Base-by-base conservation (phyloP, 1,140 invertebrate species). In the Batillaria attramentaria region DNA sequence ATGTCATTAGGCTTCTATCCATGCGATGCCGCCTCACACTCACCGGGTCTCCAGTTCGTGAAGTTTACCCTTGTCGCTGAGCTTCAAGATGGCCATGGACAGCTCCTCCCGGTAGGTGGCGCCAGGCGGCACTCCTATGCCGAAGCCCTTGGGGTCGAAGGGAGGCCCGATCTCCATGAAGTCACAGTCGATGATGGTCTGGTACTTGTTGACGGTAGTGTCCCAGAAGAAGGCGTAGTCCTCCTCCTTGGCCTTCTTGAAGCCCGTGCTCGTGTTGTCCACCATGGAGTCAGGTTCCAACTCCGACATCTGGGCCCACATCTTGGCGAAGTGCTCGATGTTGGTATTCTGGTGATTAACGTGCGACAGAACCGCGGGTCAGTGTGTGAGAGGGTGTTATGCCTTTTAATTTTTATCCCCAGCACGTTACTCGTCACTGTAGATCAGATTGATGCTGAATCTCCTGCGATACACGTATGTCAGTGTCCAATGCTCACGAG, bases 101-200 rank as follows among this genome's bases (percentile, higher is more conserved):
- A 99, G 95, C 90, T 97, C 97, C 90, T 99, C 97, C 43, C 97
- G 92, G 95, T 97, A 99, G 1, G 96, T 96, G 31, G 97, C 98
- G 54, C 94, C 95, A 93, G 84, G 88, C 8, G 87, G 88, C n/a
- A 90, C 84, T 3, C 86, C 87, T 50, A 89, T 89, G n/a, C 88
- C 87, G 83, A 88, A 90, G 0, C 88, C 88, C 69, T 90, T 90
- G 13, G 87, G 87, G 72, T 90, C 89, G 81, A 90, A 90, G 41
- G 85, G 85, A 28, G 88, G 87, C 6, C 88, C 88, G 20, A 90
- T 87, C 73, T 88, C 87, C 85, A 90, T 90, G 46, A 90, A 82
- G 10, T 89, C 84, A 81, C 90, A 91, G 77, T 91, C 87, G 62
- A 85, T 81, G 60, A 88, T 88, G 24, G 87, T 86, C 65, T 87